Base-by-base conservation (phyloP, 2,888 invertebrate species). In the Macaria liturata region DNA sequence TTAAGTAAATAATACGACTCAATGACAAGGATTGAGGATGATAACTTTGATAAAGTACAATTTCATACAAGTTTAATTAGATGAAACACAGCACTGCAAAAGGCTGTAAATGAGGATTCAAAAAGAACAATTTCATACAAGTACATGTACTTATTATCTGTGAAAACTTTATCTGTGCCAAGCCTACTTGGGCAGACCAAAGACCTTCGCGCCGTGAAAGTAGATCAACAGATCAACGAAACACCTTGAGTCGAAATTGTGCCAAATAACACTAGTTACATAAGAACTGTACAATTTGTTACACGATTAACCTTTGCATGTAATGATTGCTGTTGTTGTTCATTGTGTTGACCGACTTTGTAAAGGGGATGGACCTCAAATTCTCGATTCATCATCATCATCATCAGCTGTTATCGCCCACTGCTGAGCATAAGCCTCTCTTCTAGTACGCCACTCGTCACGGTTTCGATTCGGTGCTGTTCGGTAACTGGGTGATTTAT, bases 131-230 rank as follows among this genome's bases (percentile, higher is more conserved):
- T 63, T 59, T 61, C 70, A 67, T 65, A 70, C 70, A 64, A 69
- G 65, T 64, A 66, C 69, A 71, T 20, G 20, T 20, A 20, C n/a
- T 20, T 1, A 20, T 20, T 20, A 20, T 20, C 20, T 20, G 20
- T 20, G 20, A 20, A 20, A 20, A 20, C 2, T 1, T 20, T 72
- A 70, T 68, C 70, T 20, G 20, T 20, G 20, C 20, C 20, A 20
- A 20, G 66, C 67, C 64, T 69, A 71, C 71, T 69, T 69, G 70
- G 73, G 65, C 75, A 75, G 20, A 20, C 20, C 20, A 20, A 20
- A 78, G 75, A 74, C 75, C 80, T 76, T 76, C 72, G 68, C 69
- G 75, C 70, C 80, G 80, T 78, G 81, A 81, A 81, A 81, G 80
- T 77, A 67, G 71, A 65, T 74, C 71, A 70, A 70, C 62, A 74